Evolutionary conservation across 2,888 invertebrate species (phyloP).

Genomic region (Drosophila nigricruria): DNA sequence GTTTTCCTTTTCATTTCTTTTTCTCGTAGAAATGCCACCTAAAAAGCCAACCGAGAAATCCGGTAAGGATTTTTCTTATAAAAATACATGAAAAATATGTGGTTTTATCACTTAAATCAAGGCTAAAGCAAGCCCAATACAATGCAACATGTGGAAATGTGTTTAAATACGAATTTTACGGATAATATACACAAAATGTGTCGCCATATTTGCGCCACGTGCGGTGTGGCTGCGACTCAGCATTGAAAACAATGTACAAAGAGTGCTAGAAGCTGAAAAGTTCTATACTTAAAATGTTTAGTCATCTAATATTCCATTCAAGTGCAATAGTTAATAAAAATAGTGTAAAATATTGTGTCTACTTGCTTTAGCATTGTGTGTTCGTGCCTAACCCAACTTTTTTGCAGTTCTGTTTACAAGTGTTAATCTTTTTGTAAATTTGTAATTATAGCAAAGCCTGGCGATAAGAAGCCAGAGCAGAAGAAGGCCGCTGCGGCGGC

Average conservation of each 20-base stretch:
- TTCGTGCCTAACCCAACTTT: conserved; percentile 72
- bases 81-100: conserved; percentile 58
- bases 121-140: conserved; percentile 26
- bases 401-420: conserved; percentile 54
- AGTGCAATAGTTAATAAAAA: conserved; percentile 8
- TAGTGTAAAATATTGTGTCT: not conserved
- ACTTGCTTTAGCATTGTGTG: conserved; percentile 28
- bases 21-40: conserved; percentile 92
- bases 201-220: conserved; percentile 64
- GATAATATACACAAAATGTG: conserved; percentile 34
- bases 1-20: conserved; percentile 85
- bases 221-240: conserved; percentile 52
- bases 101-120: conserved; percentile 46
- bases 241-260: conserved; percentile 25
- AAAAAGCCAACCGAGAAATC: conserved; percentile 94
- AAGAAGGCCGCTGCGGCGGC: conserved; percentile 84
- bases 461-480: conserved; percentile 87
- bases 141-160: conserved; percentile 17
- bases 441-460: conserved; percentile 86
- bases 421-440: conserved; percentile 22
- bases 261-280: conserved; percentile 3
- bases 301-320: not conserved
- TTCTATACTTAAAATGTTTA: not conserved
- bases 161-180: conserved; percentile 38
- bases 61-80: conserved; percentile 87